These are phyloP conservation scores for Harpagoxenus sublaevis DNA, from an alignment of 2,888 invertebrate genomes.

Conservation along the genomic window DNA sequence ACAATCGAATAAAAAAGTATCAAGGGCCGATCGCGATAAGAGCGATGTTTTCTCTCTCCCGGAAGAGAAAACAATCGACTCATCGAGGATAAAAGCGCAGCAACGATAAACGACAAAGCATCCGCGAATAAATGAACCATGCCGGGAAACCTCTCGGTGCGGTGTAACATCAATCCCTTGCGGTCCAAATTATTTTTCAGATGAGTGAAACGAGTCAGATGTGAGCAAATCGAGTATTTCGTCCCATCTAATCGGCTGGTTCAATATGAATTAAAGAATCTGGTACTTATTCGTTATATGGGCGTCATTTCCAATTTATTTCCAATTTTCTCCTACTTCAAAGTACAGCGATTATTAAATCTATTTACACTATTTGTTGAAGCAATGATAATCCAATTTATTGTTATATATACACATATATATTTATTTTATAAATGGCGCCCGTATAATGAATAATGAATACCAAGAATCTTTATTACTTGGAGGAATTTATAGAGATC, in stretches of 20 bases:
- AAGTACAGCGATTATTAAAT: too few relatives aligned
- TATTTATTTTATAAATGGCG: too few relatives aligned
- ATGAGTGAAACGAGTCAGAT: background rate
- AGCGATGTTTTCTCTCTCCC: background rate
- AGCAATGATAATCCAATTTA: too few relatives aligned
- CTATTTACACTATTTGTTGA: too few relatives aligned
- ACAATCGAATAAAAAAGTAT: slow-evolving; percentile 1
- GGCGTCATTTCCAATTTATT: too few relatives aligned
- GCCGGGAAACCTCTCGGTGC: background rate
- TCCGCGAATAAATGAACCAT: background rate
- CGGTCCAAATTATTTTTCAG: background rate
- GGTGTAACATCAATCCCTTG: background rate
- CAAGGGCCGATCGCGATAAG: background rate
- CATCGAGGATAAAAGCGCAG: background rate
- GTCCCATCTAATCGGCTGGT: background rate
- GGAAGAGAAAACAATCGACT: slow-evolving; percentile 20
- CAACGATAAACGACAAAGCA: background rate
- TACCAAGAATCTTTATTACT: background rate
- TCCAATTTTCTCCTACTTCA: too few relatives aligned
- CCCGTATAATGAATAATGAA: too few relatives aligned
- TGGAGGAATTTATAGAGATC: background rate
- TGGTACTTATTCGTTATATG: too few relatives aligned
- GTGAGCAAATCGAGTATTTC: background rate
- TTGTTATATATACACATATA: too few relatives aligned
- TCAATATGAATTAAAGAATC: too few relatives aligned